Percentiles rank a stretch among this genome's conserved stretches.
Evolutionary conservation across 2,797 vertebrate species (phyloP).

Genomic region (Amniataba percoides): DNA sequence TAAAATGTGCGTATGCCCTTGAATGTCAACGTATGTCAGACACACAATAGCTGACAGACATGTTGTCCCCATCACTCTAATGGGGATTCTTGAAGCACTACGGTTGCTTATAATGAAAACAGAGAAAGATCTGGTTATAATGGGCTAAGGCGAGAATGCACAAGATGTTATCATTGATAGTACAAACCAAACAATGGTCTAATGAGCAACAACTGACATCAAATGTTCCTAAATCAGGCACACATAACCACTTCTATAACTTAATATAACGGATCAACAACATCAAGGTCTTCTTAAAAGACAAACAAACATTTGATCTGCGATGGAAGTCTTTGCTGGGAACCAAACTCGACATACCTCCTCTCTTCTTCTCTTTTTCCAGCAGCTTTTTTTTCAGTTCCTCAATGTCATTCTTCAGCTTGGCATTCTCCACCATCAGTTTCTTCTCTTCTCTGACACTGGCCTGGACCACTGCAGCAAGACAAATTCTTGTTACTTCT

Average conservation of each 20-base stretch:
- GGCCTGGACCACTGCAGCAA: conserved; percentile 90
- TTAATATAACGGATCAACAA: conserved; percentile 39
- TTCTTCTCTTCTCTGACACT: conserved; percentile 96
- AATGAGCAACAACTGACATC: conserved; percentile 61
- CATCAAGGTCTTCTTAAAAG: conserved; percentile 56
- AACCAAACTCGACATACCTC: conserved; percentile 81
- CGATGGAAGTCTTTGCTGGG: conserved; percentile 16
- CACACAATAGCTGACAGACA: conserved; percentile 49
- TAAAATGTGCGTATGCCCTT: conserved; percentile 48
- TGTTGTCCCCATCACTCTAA: conserved; percentile 46
- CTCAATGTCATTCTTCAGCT: conserved; percentile 96
- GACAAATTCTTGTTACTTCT: conserved; percentile 43
- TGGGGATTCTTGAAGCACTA: conserved; percentile 27
- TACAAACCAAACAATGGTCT: conserved; percentile 54
- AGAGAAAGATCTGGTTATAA: conserved; percentile 45
- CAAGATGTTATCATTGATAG: conserved; percentile 59
- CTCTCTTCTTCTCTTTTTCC: conserved; percentile 92
- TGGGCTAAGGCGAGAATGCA: conserved; percentile 49
- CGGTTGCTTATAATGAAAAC: conserved; percentile 46
- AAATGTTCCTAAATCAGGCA: conserved; percentile 38
- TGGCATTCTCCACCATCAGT: conserved; percentile 95
- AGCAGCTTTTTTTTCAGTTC: conserved; percentile 92
- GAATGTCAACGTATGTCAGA: conserved; percentile 52
- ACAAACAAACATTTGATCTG: conserved; percentile 49
- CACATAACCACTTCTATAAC: conserved; percentile 19